Conservation (phyloP, 2,797 vertebrate genomes). For the Alauda arvensis region DNA sequence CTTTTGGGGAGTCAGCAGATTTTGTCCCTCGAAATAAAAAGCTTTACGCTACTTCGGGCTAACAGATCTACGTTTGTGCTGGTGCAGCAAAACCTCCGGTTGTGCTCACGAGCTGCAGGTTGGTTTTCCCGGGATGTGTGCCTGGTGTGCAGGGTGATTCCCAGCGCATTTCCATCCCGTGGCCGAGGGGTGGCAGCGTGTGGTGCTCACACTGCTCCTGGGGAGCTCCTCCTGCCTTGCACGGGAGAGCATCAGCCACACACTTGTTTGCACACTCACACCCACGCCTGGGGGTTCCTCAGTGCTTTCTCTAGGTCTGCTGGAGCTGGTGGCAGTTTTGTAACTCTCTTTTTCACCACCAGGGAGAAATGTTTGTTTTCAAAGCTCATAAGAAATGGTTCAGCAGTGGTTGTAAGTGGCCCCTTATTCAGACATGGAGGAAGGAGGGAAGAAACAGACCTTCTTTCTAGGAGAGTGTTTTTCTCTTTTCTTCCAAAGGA, state of each 20-base stretch:
- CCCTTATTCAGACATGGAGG: not conserved
- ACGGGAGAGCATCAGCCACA: not conserved
- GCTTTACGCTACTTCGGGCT: not conserved
- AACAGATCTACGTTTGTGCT: not conserved
- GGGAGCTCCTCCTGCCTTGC: not conserved
- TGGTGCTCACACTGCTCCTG: not conserved
- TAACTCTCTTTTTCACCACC: not conserved
- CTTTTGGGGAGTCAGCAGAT: not conserved
- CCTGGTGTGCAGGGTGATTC: not conserved
- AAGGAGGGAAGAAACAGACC: not conserved
- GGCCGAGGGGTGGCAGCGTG: slow-evolving; percentile 49
- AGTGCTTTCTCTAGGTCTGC: not conserved
- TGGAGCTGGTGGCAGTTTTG: not conserved
- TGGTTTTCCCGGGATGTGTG: not conserved
- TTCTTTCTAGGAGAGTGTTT: not conserved
- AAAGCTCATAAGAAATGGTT: not conserved
- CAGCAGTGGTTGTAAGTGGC: not conserved
- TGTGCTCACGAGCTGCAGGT: not conserved
- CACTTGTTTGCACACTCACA: not conserved
- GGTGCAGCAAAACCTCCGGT: not conserved
- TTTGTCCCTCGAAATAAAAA: not conserved
- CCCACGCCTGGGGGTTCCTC: not conserved
- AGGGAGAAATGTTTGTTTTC: not conserved
- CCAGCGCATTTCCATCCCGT: not conserved
- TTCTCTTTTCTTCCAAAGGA: not conserved